phyloP scores from a whole-genome alignment of 2,113 vertebrate genomes.

The Zosterops borbonicus region DNA sequence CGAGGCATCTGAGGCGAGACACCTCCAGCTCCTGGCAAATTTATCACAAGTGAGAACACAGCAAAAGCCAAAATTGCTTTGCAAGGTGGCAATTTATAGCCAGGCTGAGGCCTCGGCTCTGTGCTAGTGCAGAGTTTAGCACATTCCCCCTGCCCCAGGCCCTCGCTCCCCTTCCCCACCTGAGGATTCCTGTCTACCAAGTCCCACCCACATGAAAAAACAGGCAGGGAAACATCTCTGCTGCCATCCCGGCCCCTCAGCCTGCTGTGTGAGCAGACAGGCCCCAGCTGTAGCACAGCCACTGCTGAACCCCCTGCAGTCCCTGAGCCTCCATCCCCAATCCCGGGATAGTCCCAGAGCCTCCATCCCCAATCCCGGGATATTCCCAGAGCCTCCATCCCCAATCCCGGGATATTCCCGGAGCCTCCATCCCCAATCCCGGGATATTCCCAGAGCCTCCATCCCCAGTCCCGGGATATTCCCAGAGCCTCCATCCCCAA shows the following conservation, averaged over 20 bases:
- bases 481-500: neutral
- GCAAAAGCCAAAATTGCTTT: neutral
- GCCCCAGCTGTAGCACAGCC: neutral
- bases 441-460: neutral
- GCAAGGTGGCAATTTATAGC: constrained; percentile 18
- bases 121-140: neutral
- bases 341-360: neutral
- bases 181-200: constrained; percentile 18
- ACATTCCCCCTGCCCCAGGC: neutral
- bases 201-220: neutral
- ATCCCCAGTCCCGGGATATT: neutral
- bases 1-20: neutral
- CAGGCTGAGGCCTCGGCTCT: neutral
- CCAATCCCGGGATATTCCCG: neutral
- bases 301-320: accelerated
- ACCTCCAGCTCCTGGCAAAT: neutral
- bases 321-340: neutral
- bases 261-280: neutral
- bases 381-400: neutral
- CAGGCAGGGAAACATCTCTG: neutral
- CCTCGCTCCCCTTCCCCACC: neutral
- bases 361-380: neutral
- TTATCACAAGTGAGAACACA: neutral
- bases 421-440: neutral
- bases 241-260: neutral